Conservation (phyloP, 1,140 invertebrate genomes). For the Centruroides vittatus region DNA sequence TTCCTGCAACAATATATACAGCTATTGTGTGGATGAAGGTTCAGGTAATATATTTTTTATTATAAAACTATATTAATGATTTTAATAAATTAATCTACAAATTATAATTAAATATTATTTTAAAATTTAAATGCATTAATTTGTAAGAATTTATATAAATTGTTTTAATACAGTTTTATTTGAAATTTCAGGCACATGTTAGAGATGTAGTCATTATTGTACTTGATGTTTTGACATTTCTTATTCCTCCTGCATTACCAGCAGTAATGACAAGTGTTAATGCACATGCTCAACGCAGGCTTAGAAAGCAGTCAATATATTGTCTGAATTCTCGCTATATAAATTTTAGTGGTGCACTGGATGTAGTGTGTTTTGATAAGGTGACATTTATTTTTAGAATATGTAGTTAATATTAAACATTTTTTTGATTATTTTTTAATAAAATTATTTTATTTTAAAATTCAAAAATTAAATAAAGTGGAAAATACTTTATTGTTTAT, state of each 20-base stretch:
- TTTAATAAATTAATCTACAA: constrained; percentile 21
- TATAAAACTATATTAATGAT: neutral
- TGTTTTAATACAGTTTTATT: neutral
- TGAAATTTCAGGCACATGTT: constrained; percentile 19
- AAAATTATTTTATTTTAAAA: neutral
- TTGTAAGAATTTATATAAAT: neutral
- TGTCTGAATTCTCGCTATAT: constrained; percentile 39
- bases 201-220: constrained; percentile 24
- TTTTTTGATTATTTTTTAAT: neutral
- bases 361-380: constrained; percentile 43
- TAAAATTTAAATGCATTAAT: no score
- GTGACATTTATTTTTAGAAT: constrained; percentile 19
- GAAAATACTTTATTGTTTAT: neutral
- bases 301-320: constrained; percentile 34
- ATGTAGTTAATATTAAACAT: neutral
- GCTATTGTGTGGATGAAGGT: constrained; percentile 21
- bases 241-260: constrained; percentile 30
- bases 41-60: constrained; percentile 17
- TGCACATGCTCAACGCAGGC: constrained; percentile 36
- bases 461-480: neutral
- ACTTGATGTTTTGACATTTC: constrained; percentile 29
- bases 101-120: neutral
- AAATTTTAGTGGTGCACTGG: constrained; percentile 35
- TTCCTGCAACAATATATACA: constrained; percentile 26
- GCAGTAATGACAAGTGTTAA: constrained; percentile 40